These are phyloP conservation scores for Drosophila nigrodunni DNA, from an alignment of 1,140 invertebrate species.

Conservation along the genomic window DNA sequence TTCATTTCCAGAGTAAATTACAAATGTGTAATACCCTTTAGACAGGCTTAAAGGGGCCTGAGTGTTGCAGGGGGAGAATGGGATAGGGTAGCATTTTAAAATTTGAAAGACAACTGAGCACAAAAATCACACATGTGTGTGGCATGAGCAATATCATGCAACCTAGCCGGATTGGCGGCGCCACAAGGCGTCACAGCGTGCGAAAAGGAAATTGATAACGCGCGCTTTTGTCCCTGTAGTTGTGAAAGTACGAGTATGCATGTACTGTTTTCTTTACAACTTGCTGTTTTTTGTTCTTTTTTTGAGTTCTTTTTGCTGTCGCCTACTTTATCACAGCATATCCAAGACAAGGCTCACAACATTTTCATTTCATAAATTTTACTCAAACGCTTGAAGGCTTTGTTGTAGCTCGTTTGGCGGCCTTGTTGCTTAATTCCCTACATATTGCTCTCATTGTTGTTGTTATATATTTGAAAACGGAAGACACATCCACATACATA, in stretches of 20 bases:
- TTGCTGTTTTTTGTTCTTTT: not conserved
- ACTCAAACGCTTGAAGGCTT: slow-evolving; percentile 35
- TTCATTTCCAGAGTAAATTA: too few relatives aligned
- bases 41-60: too few relatives aligned
- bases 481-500: slow-evolving; percentile 16
- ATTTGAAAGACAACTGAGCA: slow-evolving; percentile 8
- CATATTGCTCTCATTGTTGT: slow-evolving; percentile 27
- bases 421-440: slow-evolving; percentile 48
- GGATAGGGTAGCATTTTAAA: not conserved
- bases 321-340: slow-evolving; percentile 34
- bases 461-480: slow-evolving; percentile 12
- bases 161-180: slow-evolving; percentile 3
- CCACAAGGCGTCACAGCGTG: slow-evolving; percentile 48
- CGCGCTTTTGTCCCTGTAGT: not conserved
- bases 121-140: not conserved
- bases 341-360: slow-evolving; percentile 47
- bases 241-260: not conserved
- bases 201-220: slow-evolving; percentile 44
- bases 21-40: too few relatives aligned
- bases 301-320: slow-evolving; percentile 15
- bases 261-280: slow-evolving; percentile 12
- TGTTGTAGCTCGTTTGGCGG: slow-evolving; percentile 12
- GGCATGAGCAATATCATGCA: slow-evolving; percentile 2
- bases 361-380: slow-evolving; percentile 61
- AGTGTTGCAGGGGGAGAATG: too few relatives aligned